Conservation (phyloP, 2,113 vertebrate genomes). For the Coryphaenoides rupestris region DNA sequence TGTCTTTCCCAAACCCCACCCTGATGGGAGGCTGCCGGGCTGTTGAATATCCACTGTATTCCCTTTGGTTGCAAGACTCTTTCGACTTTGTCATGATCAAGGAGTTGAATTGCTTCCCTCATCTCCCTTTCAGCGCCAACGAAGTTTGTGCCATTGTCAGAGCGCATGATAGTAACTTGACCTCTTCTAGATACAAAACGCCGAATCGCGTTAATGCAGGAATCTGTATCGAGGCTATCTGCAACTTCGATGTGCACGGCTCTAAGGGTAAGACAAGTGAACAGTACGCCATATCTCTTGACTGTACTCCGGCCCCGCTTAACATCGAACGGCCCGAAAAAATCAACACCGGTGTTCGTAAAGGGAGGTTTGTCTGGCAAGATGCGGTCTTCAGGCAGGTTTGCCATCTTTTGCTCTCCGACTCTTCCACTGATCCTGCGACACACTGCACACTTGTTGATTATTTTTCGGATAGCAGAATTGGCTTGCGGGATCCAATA, state of each 20-base stretch:
- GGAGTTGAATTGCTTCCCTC: background rate
- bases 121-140: background rate
- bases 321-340: background rate
- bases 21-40: background rate
- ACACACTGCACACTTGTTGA: conserved; percentile 1
- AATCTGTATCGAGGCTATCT: background rate
- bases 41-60: background rate
- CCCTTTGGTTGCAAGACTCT: background rate
- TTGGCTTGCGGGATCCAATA: conserved; percentile 7
- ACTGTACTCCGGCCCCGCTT: background rate
- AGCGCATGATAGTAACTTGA: background rate
- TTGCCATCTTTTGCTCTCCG: conserved; percentile 5
- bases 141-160: background rate
- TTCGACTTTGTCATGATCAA: background rate
- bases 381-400: background rate
- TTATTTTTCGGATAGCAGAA: background rate
- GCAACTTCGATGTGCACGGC: background rate
- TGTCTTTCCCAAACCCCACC: background rate
- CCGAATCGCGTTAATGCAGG: background rate
- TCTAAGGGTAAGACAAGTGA: background rate
- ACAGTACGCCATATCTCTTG: background rate
- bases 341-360: background rate
- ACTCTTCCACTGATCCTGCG: background rate
- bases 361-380: background rate
- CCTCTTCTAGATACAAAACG: background rate